These are phyloP conservation scores for Ariopsis seemanni DNA, from an alignment of 2,113 vertebrate species.

Conservation along the genomic window DNA sequence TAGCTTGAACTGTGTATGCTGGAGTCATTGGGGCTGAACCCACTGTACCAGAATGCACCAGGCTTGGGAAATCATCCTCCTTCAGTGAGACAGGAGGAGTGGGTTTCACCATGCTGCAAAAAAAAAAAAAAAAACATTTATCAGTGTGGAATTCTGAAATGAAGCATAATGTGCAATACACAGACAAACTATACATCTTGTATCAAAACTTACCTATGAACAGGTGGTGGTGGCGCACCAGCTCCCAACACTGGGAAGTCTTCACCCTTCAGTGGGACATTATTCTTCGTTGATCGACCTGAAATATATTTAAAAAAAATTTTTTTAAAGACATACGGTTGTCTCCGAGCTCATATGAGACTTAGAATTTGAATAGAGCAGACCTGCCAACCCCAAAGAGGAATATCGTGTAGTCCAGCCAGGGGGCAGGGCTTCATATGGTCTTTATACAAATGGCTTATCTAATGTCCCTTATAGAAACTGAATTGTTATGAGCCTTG, in stretches of 20 bases:
- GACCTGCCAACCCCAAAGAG: not conserved
- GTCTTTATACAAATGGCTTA: not conserved
- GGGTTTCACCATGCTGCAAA: conserved; percentile 62
- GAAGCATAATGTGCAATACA: not conserved
- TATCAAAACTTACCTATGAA: conserved; percentile 65
- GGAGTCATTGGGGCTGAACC: conserved; percentile 71
- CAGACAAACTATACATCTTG: not conserved
- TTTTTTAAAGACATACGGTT: too few relatives aligned
- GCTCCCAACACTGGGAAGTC: conserved; percentile 78
- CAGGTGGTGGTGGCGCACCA: conserved; percentile 47
- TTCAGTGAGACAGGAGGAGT: conserved; percentile 72
- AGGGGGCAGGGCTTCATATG: not conserved
- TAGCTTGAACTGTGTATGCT: conserved; percentile 72
- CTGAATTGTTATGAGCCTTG: not conserved
- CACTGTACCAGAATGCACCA: conserved; percentile 66
- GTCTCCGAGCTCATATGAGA: not conserved
- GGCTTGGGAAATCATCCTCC: conserved; percentile 94
- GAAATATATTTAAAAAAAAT: not conserved
- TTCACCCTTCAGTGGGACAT: conserved; percentile 70
- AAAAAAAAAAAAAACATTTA: not conserved
- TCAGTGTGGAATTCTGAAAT: not conserved
- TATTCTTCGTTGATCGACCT: conserved; percentile 65
- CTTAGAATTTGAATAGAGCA: not conserved
- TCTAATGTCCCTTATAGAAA: not conserved
- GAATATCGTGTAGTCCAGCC: not conserved